Conservation (phyloP, 2,797 vertebrate genomes). For the Mormyrus proboscirostris region DNA sequence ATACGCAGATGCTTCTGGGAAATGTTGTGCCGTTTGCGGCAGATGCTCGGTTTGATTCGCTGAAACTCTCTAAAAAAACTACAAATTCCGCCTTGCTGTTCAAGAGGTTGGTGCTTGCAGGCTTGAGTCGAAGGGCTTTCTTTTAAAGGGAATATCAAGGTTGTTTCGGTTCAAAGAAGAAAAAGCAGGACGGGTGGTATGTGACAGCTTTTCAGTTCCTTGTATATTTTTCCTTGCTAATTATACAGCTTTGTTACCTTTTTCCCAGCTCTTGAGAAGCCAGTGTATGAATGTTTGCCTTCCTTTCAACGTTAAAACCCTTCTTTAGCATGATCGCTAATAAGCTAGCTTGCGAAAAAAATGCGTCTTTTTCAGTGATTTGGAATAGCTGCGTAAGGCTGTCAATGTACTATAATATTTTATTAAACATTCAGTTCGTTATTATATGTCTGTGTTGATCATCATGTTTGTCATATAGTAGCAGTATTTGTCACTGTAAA, state of each 20-base stretch:
- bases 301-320: constrained; percentile 6
- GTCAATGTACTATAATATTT: constrained; percentile 22
- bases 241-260: background rate
- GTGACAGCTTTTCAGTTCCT: background rate
- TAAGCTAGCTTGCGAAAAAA: constrained; percentile 3
- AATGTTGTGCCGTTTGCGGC: constrained; percentile 29
- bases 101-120: background rate
- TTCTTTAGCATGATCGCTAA: constrained; percentile 31
- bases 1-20: constrained; percentile 25
- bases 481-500: background rate
- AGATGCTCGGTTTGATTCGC: background rate
- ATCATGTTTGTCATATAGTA: background rate
- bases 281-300: background rate
- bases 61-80: constrained; percentile 32
- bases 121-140: constrained; percentile 21
- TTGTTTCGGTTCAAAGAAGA: constrained; percentile 36
- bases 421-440: background rate
- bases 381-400: background rate
- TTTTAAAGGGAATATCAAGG: constrained; percentile 41
- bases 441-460: background rate
- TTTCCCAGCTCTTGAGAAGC: background rate
- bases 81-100: constrained; percentile 34
- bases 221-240: background rate
- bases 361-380: background rate
- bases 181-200: constrained; percentile 28